Evolutionary conservation across 1,140 invertebrate genomes (phyloP), one percentile per base, ranked within the genome.

Genomic region (Hyposmocoma kahamanoa): DNA sequence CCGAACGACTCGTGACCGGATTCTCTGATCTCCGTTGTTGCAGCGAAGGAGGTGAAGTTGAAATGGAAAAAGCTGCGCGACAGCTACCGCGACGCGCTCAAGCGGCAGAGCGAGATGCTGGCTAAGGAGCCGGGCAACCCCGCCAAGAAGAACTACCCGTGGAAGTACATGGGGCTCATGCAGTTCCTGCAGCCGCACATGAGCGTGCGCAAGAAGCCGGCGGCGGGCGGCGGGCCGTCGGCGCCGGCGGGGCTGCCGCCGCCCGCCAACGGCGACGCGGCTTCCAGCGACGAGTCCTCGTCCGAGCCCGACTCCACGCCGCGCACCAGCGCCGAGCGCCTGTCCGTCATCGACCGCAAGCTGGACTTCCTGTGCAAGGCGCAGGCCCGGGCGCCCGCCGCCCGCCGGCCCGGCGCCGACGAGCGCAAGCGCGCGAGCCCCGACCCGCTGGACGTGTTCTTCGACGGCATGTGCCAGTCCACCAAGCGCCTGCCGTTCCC

Each of bases 11-110:
- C n/a, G n/a, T n/a, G n/a, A n/a, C n/a, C n/a, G n/a, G n/a, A n/a
- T n/a, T n/a, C n/a, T n/a, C n/a, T n/a, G n/a, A n/a, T n/a, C n/a
- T n/a, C n/a, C 9, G 1, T 47, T 46, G 41, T 67, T 65, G 19
- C 75, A 84, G 83, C 83, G n/a, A 86, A 84, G 56, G 83, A 84
- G 53, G 83, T 82, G 13, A 86, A 86, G 46, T 36, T 78, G 32
- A 84, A 84, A 62, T 86, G 83, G 83, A 86, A 86, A 50, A 84
- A 82, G 38, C 62, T 86, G 15, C 78, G 83, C 19, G 83, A 86
- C 65, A 80, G 80, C 55, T 84, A 86, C 54, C 69, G 83, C 21
- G 83, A 86, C 48, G 83, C 83, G 26, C 63, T 86, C 11, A 86
- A 84, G 58, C 60, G 83, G 8, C 77, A 81, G 51, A 74, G 60